phyloP scores from a whole-genome alignment of 1,140 invertebrate species.

The Eciton burchellii region DNA sequence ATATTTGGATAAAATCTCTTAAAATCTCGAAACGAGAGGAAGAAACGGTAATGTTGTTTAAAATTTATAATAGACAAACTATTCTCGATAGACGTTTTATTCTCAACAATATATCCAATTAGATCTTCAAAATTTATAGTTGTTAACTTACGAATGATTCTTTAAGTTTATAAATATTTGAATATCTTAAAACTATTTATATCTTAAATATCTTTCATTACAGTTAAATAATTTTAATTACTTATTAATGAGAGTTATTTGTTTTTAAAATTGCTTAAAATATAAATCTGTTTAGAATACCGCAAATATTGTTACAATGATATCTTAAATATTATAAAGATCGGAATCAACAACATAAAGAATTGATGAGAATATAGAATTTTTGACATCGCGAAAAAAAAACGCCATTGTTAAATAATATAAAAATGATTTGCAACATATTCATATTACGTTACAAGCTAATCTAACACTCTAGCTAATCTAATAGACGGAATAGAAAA shows the following conservation, averaged over 20 bases:
- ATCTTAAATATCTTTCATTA: conserved; percentile 16
- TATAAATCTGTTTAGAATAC: conserved; percentile 12
- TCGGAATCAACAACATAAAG: too few species aligned
- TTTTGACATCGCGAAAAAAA: background rate
- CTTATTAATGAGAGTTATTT: background rate
- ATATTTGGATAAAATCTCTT: conserved; percentile 6
- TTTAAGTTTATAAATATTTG: conserved; percentile 11
- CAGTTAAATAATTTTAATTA: background rate
- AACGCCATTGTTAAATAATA: conserved; percentile 1
- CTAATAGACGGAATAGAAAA: conserved; percentile 56
- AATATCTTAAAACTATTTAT: background rate
- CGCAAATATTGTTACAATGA: background rate
- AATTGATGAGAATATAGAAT: conserved; percentile 28
- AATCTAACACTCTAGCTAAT: conserved; percentile 11
- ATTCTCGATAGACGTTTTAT: background rate
- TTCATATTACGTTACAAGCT: conserved; percentile 18
- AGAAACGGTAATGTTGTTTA: background rate
- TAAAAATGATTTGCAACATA: conserved; percentile 16
- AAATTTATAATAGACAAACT: conserved; percentile 2
- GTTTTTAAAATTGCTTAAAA: conserved; percentile 2
- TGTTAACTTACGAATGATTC: background rate
- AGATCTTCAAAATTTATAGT: conserved; percentile 5
- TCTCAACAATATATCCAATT: background rate
- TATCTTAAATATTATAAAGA: too few species aligned
- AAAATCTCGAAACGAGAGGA: conserved; percentile 1